Conservation (phyloP, 2,888 invertebrate genomes). For the Luperina nickerlii region DNA sequence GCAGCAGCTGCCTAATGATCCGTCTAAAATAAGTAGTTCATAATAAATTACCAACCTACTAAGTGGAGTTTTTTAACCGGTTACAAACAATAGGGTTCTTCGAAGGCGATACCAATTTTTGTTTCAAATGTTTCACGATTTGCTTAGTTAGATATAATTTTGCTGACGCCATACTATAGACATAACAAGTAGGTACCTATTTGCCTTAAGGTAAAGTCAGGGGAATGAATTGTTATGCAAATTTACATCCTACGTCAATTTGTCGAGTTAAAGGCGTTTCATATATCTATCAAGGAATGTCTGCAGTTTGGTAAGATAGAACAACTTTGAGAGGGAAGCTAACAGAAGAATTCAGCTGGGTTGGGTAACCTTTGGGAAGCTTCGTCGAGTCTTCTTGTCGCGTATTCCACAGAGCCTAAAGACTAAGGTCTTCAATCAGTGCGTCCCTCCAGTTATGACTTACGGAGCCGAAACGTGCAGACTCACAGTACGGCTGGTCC, state of each 20-base stretch:
- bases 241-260: not conserved
- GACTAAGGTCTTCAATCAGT: no score
- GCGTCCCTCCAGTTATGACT: no score
- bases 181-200: not conserved
- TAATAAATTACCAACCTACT: not conserved
- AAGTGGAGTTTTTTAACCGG: not conserved
- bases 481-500: no score
- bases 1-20: not conserved
- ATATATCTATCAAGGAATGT: not conserved
- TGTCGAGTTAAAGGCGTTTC: not conserved
- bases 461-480: no score
- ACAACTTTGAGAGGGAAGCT: no score
- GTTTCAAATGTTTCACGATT: not conserved
- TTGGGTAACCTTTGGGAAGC: no score
- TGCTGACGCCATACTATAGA: not conserved
- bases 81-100: not conserved
- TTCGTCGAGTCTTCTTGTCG: no score
- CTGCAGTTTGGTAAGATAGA: no score
- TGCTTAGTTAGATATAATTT: not conserved
- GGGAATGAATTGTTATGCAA: not conserved
- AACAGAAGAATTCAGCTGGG: no score
- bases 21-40: not conserved
- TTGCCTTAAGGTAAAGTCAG: not conserved
- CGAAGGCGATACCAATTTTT: not conserved
- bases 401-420: no score